A percentile compares a stretch with the other conserved stretches of the same genome.
Conservation (phyloP, 2,113 vertebrate genomes). For the Chaetodon trifascialis region DNA sequence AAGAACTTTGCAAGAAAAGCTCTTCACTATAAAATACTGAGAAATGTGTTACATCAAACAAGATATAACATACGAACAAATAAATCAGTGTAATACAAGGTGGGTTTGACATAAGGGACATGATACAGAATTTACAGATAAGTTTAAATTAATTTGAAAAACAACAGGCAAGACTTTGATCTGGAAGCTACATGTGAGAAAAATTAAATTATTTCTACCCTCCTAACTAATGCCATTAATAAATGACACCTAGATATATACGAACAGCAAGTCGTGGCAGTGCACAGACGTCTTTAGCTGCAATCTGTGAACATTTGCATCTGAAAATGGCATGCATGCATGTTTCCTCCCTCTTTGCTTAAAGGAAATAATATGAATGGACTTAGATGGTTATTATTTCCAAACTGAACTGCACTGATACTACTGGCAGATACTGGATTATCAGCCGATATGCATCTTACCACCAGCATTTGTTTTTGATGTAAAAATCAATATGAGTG, state of each 20-base stretch:
- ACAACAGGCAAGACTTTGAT: conserved; percentile 75
- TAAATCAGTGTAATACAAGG: conserved; percentile 76
- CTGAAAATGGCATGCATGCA: conserved; percentile 51
- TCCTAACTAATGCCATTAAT: conserved; percentile 42
- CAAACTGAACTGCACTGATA: conserved; percentile 2
- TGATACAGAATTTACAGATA: conserved; percentile 74
- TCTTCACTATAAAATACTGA: conserved; percentile 83
- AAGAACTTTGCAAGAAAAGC: conserved; percentile 70
- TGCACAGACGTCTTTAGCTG: conserved; percentile 71
- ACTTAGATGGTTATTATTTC: conserved; percentile 17
- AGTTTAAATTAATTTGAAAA: conserved; percentile 77
- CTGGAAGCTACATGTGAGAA: conserved; percentile 70
- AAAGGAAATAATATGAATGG: conserved; percentile 14
- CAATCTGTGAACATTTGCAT: conserved; percentile 58
- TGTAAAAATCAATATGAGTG: conserved; percentile 17
- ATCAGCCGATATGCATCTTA: conserved; percentile 4
- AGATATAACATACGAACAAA: conserved; percentile 76
- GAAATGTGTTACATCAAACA: conserved; percentile 75
- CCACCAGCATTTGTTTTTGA: conserved; percentile 27
- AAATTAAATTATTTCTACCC: conserved; percentile 58
- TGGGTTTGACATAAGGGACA: conserved; percentile 71
- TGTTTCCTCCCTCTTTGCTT: conserved; percentile 21
- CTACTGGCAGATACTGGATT: conserved; percentile 9
- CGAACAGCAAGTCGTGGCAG: conserved; percentile 69
- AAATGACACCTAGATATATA: conserved; percentile 50